A percentile compares a stretch with the other conserved stretches of the same genome.
Evolutionary conservation across 2,797 vertebrate genomes (phyloP).

Genomic region (Phoxinus dragarum): DNA sequence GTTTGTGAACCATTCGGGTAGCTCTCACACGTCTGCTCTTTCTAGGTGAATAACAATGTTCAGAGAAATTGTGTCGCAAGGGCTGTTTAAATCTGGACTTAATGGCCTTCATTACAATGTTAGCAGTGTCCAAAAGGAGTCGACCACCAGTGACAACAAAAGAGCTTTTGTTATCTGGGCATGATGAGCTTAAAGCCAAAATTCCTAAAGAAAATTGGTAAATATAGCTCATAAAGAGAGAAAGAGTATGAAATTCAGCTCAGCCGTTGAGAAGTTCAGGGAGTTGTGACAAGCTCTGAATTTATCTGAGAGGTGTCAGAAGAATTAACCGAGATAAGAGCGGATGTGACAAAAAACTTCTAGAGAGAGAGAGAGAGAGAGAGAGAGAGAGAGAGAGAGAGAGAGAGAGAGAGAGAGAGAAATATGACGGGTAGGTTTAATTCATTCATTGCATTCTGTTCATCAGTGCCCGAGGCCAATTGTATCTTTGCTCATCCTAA

Average conservation of each 20-base stretch:
- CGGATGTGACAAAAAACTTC: constrained; percentile 75
- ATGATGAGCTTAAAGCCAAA: constrained; percentile 17
- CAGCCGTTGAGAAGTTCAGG: constrained; percentile 67
- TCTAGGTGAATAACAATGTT: background rate
- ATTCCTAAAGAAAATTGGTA: background rate
- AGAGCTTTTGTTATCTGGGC: constrained; percentile 17
- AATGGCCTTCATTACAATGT: background rate
- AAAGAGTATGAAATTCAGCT: background rate
- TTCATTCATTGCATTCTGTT: constrained; percentile 67
- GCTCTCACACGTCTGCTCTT: background rate
- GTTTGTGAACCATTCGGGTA: background rate
- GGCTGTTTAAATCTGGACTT: background rate
- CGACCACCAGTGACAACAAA: constrained; percentile 11
- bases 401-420: constrained; percentile 67
- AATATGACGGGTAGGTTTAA: constrained; percentile 70
- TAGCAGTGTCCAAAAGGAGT: constrained; percentile 17
- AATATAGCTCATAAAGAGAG: constrained; percentile 11
- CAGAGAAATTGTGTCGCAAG: background rate
- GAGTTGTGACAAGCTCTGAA: constrained; percentile 75
- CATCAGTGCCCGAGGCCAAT: constrained; percentile 68
- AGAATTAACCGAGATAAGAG: constrained; percentile 80
- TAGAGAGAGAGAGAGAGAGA: constrained; percentile 65
- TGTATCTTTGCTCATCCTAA: constrained; percentile 70
- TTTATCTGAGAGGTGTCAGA: constrained; percentile 79
- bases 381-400: constrained; percentile 64